A percentile compares a stretch with the other conserved stretches of the same genome.
phyloP scores from a whole-genome alignment of 2,797 vertebrate species.

The Phalanger gymnotis region DNA sequence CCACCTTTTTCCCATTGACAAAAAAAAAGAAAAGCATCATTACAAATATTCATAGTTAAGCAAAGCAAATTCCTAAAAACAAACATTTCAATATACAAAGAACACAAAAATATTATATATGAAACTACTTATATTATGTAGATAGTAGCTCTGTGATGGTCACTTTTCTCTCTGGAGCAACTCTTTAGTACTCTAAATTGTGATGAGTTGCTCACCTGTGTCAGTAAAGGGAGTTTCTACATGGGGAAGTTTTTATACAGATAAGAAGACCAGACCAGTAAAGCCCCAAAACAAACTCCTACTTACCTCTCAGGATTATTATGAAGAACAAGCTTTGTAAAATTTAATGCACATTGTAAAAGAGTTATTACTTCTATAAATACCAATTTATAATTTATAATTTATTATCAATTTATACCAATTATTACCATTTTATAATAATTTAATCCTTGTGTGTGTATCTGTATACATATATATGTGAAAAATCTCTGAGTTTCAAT shows the following conservation, averaged over 20 bases:
- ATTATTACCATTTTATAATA: too few species aligned
- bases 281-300: background rate
- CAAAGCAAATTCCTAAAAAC: background rate
- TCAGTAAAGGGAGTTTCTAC: background rate
- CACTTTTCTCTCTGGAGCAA: background rate
- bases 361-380: background rate
- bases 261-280: background rate
- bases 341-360: background rate
- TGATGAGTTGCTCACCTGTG: background rate
- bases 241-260: background rate
- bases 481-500: background rate
- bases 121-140: background rate
- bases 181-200: background rate
- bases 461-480: background rate
- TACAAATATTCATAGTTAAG: background rate
- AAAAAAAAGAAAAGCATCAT: background rate
- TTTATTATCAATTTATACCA: too few species aligned
- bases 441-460: background rate
- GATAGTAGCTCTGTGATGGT: background rate
- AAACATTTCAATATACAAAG: background rate
- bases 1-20: background rate
- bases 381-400: background rate
- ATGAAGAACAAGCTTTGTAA: background rate
- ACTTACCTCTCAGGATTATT: background rate
- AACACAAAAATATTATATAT: background rate